phyloP scores from a whole-genome alignment of 2,113 vertebrate genomes.

The Ptychochromis oligacanthus region DNA sequence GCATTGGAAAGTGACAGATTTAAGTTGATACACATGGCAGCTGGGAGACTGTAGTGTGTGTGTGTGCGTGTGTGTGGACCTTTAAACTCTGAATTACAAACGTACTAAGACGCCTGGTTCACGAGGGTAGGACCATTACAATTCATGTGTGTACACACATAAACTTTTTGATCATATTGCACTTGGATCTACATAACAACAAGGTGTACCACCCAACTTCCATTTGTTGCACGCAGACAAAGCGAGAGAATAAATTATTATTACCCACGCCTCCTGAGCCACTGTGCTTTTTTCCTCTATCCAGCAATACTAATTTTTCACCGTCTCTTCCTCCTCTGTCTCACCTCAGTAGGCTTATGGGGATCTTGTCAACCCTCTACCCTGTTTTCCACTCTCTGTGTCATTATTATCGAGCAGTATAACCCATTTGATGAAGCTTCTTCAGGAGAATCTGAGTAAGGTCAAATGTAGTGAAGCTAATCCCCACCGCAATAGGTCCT shows the following conservation, averaged over 20 bases:
- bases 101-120: conserved; percentile 2
- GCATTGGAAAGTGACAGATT: conserved; percentile 17
- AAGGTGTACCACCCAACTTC: conserved; percentile 4
- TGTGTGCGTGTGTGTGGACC: background rate
- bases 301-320: background rate
- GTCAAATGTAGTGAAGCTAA: conserved; percentile 99
- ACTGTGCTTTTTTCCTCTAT: conserved; percentile 24
- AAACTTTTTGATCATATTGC: conserved; percentile 64
- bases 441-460: conserved; percentile 91
- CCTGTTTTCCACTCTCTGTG: background rate
- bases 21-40: conserved; percentile 28
- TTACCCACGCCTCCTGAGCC: conserved; percentile 40
- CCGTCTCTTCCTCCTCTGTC: background rate
- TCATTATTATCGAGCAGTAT: conserved; percentile 58
- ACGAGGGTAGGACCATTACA: background rate
- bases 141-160: conserved; percentile 14
- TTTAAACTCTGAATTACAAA: background rate
- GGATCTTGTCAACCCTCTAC: background rate
- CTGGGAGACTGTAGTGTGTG: background rate
- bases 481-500: conserved; percentile 94
- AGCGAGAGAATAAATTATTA: conserved; percentile 11
- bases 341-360: background rate
- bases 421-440: conserved; percentile 81
- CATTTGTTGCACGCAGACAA: conserved; percentile 11
- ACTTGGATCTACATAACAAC: conserved; percentile 47